Evolutionary conservation across 30 jellyfish, hydroid and myxozoan species (phyloP), one percentile per base, ranked within the genome.

Genomic region (Turritopsis dohrnii): DNA sequence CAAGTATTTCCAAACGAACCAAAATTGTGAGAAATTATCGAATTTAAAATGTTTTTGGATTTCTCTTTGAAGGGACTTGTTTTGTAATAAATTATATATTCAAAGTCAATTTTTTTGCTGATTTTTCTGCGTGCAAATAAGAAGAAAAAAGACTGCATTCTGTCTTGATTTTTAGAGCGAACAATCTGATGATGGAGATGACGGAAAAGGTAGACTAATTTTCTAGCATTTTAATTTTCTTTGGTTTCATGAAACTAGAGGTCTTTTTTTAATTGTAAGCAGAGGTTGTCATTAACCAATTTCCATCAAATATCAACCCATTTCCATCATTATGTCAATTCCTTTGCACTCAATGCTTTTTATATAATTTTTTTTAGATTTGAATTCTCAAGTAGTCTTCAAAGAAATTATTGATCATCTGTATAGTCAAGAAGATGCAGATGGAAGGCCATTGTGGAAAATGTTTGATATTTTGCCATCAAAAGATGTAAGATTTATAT

Each of bases 401-500:
- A 24, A 82, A 82, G 89, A 82, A 82, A 28, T 82, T 0, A 28
- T 82, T 9, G 90, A 84, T 52, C 54, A 71, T 74, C 18, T 84
- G 22, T 84, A 28, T 69, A 80, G 18, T 16, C 83, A 53, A 52
- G 80, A 52, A 26, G 79, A 60, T 26, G 65, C 25, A 3, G 96
- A 91, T 71, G 85, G 52, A 18, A 81, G 97, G 28, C 82, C 87
- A 19, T 52, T 91, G 52, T 87, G 95, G 91, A 94, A 91, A 77
- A 84, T 84, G 95, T 91, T 91, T 84, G 93, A 91, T 71, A 94
- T 74, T 80, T 87, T 87, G 18, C 97, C 97, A 79, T 88, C 96
- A 1, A 79, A 79, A 79, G 95, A 88, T 75, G 97, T 91, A 82
- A 18, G 66, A 13, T 3, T 52, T 41, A 41, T 41, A 3, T 41